Evolutionary conservation across 1,140 invertebrate genomes (phyloP), one percentile per base, ranked within the genome.

Genomic region (Gyrodactylus bullatarudis): DNA sequence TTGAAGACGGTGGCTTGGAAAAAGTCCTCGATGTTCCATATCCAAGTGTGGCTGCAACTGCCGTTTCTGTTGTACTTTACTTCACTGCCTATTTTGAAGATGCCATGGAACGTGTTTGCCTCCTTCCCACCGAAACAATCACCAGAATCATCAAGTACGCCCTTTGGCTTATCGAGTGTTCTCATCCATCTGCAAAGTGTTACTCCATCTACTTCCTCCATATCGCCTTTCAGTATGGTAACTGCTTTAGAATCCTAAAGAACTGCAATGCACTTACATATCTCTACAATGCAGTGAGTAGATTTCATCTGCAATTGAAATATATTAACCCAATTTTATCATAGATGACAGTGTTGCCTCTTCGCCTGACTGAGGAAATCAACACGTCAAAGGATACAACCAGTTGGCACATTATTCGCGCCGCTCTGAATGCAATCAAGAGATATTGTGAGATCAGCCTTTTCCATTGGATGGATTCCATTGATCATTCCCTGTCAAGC

Each of bases 51-150:
- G 89, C 91, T 0, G 89, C 92, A 0, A 93, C 91, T 0, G 93
- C 91, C 19, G 91, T 95, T 16, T 90, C 91, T 0, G 88, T 95
- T 74, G 93, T 91, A 78, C 83, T 97, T 1, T 96, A 95, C 80
- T 96, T 95, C 81, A 82, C 97, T 68, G 89, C 90, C 0, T 96
- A 95, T 81, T 92, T 89, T 81, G 91, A 94, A 79, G 92, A 96
- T 80, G 89, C 90, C 0, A 93, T 97, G 88, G 91, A 96, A 80
- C 84, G 89, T 75, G 79, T 96, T 1, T 93, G 90, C 78, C 81
- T 87, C 1, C 82, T 93, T 77, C 86, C 89, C 1, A 84, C 89
- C 76, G 83, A 85, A 75, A 84, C 88, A 0, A 84, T 93, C 8
- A 83, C 84, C 0, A 86, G 88, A 77, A 79, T 92, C 24, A 88